These are phyloP conservation scores for Melanotus villosus DNA, from an alignment of 2,888 invertebrate genomes.

Conservation along the genomic window DNA sequence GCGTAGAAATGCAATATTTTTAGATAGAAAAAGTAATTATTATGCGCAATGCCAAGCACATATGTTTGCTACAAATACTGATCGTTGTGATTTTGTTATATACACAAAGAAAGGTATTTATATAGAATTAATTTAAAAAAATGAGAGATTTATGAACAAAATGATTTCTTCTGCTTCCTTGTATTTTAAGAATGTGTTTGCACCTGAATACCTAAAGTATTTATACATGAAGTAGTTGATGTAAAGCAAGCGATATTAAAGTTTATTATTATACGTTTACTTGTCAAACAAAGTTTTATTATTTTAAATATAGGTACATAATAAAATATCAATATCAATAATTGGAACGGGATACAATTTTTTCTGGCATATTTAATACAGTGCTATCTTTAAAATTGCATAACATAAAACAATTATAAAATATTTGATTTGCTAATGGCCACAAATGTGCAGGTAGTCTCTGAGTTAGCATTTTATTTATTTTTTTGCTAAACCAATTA, in stretches of 20 bases:
- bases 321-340: not conserved
- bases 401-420: not conserved
- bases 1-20: not conserved
- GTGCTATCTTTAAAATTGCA: too few relatives aligned
- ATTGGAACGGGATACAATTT: not conserved
- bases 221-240: not conserved
- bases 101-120: not conserved
- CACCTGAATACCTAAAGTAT: not conserved
- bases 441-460: not conserved
- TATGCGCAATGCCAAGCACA: not conserved
- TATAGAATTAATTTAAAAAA: not conserved
- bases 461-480: not conserved
- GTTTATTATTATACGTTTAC: too few relatives aligned
- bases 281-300: too few relatives aligned
- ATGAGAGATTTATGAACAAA: not conserved
- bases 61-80: not conserved
- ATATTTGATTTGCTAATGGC: not conserved
- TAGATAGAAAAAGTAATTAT: not conserved
- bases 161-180: not conserved
- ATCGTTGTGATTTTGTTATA: not conserved
- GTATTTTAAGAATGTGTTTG: not conserved
- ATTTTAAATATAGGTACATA: not conserved
- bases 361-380: not conserved
- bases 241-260: not conserved
- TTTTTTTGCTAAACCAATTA: conserved; percentile 5